phyloP scores from a whole-genome alignment of 2,113 vertebrate genomes.

The Strigops habroptila region DNA sequence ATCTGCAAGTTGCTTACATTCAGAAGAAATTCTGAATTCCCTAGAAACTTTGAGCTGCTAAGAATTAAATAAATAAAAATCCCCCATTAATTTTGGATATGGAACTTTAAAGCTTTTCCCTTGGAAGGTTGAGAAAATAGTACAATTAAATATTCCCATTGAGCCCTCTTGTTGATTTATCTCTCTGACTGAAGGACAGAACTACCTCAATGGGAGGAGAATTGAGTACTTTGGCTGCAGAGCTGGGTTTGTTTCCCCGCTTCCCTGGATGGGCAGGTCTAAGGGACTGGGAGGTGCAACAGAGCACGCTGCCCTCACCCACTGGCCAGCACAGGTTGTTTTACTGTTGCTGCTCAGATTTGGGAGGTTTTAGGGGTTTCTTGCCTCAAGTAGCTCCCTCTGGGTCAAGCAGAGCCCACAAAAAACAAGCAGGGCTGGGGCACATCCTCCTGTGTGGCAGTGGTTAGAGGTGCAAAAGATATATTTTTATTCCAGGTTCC shows the following conservation, averaged over 20 bases:
- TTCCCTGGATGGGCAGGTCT: neutral
- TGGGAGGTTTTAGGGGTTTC: accelerated
- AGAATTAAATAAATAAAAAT: neutral
- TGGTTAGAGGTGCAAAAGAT: neutral
- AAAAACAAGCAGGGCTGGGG: neutral
- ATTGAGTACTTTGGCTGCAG: neutral
- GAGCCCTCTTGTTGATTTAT: neutral
- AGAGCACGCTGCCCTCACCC: neutral
- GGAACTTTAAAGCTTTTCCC: neutral
- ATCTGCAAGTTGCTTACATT: neutral
- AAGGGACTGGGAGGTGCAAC: neutral
- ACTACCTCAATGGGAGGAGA: accelerated
- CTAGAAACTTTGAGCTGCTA: neutral
- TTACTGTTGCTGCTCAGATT: neutral
- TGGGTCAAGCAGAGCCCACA: accelerated
- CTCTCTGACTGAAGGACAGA: neutral
- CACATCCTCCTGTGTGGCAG: neutral
- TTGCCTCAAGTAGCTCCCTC: accelerated
- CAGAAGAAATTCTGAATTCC: neutral
- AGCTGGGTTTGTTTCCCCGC: neutral
- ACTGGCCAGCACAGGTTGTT: neutral
- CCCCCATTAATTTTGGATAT: neutral
- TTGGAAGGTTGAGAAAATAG: neutral
- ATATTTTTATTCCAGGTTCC: neutral
- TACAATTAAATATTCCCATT: neutral